These are phyloP conservation scores for Tokudaia muenninki DNA, from an alignment of 2,797 vertebrate species.

Conservation along the genomic window DNA sequence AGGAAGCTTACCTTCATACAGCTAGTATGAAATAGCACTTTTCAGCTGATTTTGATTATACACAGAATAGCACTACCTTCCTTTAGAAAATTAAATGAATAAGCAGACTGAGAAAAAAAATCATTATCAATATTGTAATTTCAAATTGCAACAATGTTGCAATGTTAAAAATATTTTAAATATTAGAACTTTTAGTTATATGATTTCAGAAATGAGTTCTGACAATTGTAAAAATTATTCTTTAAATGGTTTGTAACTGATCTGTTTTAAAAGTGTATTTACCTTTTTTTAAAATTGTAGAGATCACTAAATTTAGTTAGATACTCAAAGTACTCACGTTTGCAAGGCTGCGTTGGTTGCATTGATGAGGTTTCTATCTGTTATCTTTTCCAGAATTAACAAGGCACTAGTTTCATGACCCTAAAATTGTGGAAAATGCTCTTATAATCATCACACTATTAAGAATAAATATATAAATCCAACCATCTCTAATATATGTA, in stretches of 20 bases:
- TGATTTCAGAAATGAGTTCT: conserved; percentile 52
- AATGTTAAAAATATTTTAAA: conserved; percentile 30
- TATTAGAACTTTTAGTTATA: conserved; percentile 49
- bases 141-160: neutral
- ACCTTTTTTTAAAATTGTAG: conserved; percentile 10
- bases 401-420: conserved; percentile 99
- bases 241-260: conserved; percentile 36
- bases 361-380: conserved; percentile 98
- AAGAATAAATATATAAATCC: conserved; percentile 43
- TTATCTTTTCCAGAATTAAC: conserved; percentile 99
- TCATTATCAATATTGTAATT: conserved; percentile 55
- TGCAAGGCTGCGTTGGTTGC: conserved; percentile 99
- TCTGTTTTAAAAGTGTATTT: conserved; percentile 4
- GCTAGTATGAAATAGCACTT: conserved; percentile 6
- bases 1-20: neutral
- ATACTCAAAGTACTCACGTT: conserved; percentile 92
- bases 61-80: conserved; percentile 37
- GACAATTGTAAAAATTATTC: conserved; percentile 33
- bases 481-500: neutral
- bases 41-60: conserved; percentile 24
- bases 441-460: conserved; percentile 63
- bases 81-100: conserved; percentile 17
- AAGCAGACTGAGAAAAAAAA: neutral
- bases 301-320: neutral
- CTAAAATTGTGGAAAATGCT: conserved; percentile 86